Base-by-base conservation (phyloP, 1,140 invertebrate species). In the Caenorhabditis briggsae region DNA sequence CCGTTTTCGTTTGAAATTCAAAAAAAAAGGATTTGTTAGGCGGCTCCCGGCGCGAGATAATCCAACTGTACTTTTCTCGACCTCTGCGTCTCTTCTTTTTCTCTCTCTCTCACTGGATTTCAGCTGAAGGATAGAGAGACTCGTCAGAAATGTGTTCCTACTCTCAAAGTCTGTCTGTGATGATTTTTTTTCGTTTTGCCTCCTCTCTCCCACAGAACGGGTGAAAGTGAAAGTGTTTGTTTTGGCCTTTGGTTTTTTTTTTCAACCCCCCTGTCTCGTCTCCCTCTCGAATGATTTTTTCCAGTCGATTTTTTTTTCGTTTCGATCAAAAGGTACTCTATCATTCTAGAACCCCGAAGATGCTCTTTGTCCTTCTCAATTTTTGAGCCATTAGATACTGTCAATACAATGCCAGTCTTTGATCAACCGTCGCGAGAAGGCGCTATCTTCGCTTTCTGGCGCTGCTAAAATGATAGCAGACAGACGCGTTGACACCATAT, bases 201-300 rank as follows among this genome's bases (percentile, higher is more conserved):
- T 61, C 11, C 18, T 16, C 16, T n/a, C 70, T 78, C 70, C 23
- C 70, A 23, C 65, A 46, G 43, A 70, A 70, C 64, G 43, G 70
- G 70, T 50, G 70, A 78, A 78, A 78, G 70, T 78, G 70, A 50
- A 78, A 78, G 70, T 78, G 70, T 78, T 78, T 78, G 70, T 78
- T 78, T 78, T 78, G 70, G 70, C 46, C 70, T 78, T 78, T 78
- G 46, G 70, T 78, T 70, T 70, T 50, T 41, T 70, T 70, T 18
- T 64, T 64, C 61, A 7, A 12, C 16, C n/a, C n/a, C 18, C n/a
- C 56, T n/a, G n/a, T n/a, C 23, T 23, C 14, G n/a, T 61, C 59
- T 33, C 23, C 20, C 9, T 61, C 23, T 12, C 20, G 25, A 9
- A 9, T 25, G n/a, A n/a, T 58, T n/a, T n/a, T 58, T 58, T 58